These are phyloP conservation scores for Aphelocoma californica DNA, from an alignment of 2,797 vertebrate genomes.

Conservation along the genomic window DNA sequence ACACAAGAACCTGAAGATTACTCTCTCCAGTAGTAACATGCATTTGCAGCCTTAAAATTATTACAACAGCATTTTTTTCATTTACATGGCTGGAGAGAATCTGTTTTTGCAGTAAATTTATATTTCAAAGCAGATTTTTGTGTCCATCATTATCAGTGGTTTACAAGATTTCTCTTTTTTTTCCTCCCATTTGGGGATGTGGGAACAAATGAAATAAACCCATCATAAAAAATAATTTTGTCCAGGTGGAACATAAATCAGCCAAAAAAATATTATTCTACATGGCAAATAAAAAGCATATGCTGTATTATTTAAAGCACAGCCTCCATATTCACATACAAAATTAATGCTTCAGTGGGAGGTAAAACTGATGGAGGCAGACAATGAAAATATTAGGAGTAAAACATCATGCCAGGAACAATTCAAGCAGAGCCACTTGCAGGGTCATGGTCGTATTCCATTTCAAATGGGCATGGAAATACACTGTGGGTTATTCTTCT, in stretches of 20 bases:
- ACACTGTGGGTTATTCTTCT: slow-evolving; percentile 61
- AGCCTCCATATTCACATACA: slow-evolving; percentile 70
- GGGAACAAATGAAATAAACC: slow-evolving; percentile 76
- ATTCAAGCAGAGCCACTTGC: slow-evolving; percentile 58
- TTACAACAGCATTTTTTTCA: slow-evolving; percentile 57
- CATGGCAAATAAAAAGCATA: slow-evolving; percentile 75
- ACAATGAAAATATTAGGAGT: slow-evolving; percentile 65
- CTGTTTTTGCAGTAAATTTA: slow-evolving; percentile 59
- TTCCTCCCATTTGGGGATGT: background rate
- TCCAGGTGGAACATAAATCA: slow-evolving; percentile 76
- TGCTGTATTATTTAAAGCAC: slow-evolving; percentile 71
- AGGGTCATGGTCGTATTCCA: slow-evolving; percentile 60
- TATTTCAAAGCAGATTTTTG: slow-evolving; percentile 60
- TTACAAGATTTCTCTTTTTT: slow-evolving; percentile 32
- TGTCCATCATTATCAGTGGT: slow-evolving; percentile 46
- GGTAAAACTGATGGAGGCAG: slow-evolving; percentile 61
- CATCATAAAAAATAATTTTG: slow-evolving; percentile 76
- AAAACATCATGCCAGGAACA: slow-evolving; percentile 50
- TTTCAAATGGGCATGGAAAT: slow-evolving; percentile 67
- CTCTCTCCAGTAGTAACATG: slow-evolving; percentile 31
- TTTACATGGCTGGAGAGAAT: slow-evolving; percentile 55
- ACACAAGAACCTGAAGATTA: slow-evolving; percentile 38
- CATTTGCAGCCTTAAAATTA: slow-evolving; percentile 48
- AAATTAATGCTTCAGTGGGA: slow-evolving; percentile 67
- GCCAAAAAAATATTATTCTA: slow-evolving; percentile 71